Base-by-base conservation (phyloP, 2,888 invertebrate genomes). In the Acleris cristana region DNA sequence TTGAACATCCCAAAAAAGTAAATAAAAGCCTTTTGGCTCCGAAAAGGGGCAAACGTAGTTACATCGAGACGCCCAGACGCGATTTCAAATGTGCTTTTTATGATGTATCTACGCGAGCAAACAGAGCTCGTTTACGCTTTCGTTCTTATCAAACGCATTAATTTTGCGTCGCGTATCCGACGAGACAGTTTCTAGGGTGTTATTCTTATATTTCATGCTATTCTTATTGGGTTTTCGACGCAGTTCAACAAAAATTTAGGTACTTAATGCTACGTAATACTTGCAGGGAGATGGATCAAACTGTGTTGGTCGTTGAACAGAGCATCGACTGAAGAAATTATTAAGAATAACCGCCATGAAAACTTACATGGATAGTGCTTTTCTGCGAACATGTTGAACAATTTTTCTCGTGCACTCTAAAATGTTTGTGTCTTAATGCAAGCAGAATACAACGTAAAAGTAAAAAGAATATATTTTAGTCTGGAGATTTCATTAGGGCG, bases 1-100 rank as follows among this genome's bases (percentile, higher is more conserved):
- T 90, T 89, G 63, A 88, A 89, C 85, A 84, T 85, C 81, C 78
- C 82, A 87, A 89, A 88, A 85, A 88, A 67, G 56, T 59, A 70
- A 69, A 64, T 65, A 73, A 70, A 72, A 86, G 82, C 81, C 84
- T 82, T 82, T 80, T 79, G 79, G 75, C 83, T 75, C 75, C 73
- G 75, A 81, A 77, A 78, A 78, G 79, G 76, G 77, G 79, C 78
- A 79, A 79, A 81, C 76, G 79, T 78, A 74, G 73, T 76, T 71
- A 75, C 75, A 70, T 69, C 73, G 71, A 76, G 77, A 75, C 76
- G 74, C 74, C 74, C 72, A 75, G 77, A 77, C 74, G 75, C 75
- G 80, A 82, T 80, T 79, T 78, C 79, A 74, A 76, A 79, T 75
- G 77, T 76, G 63, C 70, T 74, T 74, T 71, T 73, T 74, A 74